Conservation (phyloP, 1,140 invertebrate genomes). For the Arion vulgaris region DNA sequence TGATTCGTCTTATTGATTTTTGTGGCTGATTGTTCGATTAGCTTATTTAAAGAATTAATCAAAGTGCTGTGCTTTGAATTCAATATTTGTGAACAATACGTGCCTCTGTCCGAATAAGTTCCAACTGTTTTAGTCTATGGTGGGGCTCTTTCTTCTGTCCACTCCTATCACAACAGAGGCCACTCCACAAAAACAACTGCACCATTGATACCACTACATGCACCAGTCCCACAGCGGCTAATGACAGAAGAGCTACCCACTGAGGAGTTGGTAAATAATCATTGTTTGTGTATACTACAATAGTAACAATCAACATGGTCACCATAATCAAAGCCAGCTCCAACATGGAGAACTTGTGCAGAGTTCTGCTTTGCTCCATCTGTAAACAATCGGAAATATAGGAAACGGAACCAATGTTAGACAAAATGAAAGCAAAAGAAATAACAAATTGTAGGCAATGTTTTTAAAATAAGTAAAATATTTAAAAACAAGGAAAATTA, state of each 20-base stretch:
- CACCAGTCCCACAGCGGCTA: slow-evolving; percentile 40
- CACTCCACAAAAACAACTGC: slow-evolving; percentile 49
- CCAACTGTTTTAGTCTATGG: slow-evolving; percentile 55
- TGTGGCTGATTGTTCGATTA: too few species aligned
- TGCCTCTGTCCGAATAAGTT: slow-evolving; percentile 58
- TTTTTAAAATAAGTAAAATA: too few species aligned
- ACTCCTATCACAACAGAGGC: slow-evolving; percentile 45
- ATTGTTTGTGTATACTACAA: slow-evolving; percentile 47
- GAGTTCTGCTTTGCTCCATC: slow-evolving; percentile 47
- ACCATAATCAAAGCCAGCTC: slow-evolving; percentile 46
- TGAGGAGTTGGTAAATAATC: slow-evolving; percentile 29
- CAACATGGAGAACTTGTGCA: slow-evolving; percentile 47
- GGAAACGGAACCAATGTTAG: too few species aligned
- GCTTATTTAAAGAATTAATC: too few species aligned
- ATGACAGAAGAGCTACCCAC: slow-evolving; percentile 44
- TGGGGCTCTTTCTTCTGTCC: slow-evolving; percentile 54
- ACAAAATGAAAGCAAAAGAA: too few species aligned
- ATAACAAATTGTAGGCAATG: too few species aligned
- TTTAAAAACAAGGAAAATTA: too few species aligned
- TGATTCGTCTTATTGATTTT: too few species aligned
- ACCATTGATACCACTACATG: slow-evolving; percentile 44
- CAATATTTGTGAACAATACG: slow-evolving; percentile 26
- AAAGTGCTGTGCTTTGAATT: too few species aligned
- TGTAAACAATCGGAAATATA: not conserved
- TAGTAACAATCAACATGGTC: slow-evolving; percentile 43